Evolutionary conservation across 2,113 vertebrate genomes (phyloP).

Genomic region (Centrocercus urophasianus): DNA sequence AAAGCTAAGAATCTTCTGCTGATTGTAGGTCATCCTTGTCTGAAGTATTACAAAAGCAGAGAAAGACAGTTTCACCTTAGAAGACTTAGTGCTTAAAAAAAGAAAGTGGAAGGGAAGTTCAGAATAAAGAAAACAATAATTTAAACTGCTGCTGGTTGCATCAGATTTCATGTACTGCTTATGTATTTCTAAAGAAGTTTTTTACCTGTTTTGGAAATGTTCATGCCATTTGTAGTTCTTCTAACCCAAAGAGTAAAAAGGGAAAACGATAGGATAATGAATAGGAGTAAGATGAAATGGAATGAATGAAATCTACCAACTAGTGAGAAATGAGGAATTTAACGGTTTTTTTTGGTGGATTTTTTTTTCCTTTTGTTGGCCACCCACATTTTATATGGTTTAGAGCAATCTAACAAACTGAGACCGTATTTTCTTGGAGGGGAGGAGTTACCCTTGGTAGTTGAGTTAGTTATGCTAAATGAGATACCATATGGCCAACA

Average conservation of each 20-base stretch:
- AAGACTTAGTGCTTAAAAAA: background rate
- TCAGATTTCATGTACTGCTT: background rate
- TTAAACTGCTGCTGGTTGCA: background rate
- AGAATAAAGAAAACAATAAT: background rate
- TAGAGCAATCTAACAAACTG: background rate
- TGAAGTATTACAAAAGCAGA: background rate
- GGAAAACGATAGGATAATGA: background rate
- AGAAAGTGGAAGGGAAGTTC: fast-evolving
- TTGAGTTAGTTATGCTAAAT: background rate
- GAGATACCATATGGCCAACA: background rate
- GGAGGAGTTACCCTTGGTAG: background rate
- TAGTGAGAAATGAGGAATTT: background rate
- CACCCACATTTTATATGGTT: background rate
- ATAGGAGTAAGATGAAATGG: background rate
- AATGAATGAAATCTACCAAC: background rate
- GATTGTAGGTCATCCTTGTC: background rate
- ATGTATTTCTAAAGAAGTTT: background rate
- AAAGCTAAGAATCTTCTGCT: background rate
- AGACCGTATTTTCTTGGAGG: background rate
- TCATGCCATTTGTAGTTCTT: background rate
- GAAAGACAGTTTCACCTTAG: background rate
- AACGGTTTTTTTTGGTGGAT: background rate
- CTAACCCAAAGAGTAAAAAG: background rate
- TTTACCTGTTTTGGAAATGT: background rate
- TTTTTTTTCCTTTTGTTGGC: background rate